Evolutionary conservation across 2,888 invertebrate genomes (phyloP), one percentile per base, ranked within the genome.

Genomic region (Drosophila recens): DNA sequence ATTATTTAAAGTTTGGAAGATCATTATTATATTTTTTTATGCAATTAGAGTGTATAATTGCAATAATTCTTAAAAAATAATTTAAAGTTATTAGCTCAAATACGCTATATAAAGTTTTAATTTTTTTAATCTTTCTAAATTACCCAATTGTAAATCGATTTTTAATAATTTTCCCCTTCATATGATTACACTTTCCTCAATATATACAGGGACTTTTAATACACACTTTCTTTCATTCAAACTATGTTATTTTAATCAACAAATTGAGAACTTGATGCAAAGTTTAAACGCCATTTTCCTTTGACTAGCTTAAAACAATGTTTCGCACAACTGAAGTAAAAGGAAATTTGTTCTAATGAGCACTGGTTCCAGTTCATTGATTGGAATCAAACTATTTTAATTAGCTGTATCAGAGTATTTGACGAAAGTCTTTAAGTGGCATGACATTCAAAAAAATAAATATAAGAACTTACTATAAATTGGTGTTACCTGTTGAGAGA

Each of bases 401-500:
- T 49, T 59, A 20, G 15, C 1, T 15, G 11, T 15, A 27, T 51
- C 6, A 1, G 34, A 34, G 30, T 2, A 42, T 43, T 27, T 42
- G 10, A 49, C 8, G 1, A 9, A 36, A 9, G 38, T 58, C 33
- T 27, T 58, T 58, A 63, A 15, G 1, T 53, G 4, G 10, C 36
- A 64, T 72, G 65, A 59, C 61, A 38, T 56, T 64, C 17, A 6
- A 4, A 23, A 30, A 27, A 8, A 30, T n/a, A 13, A 51, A 45
- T 30, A 8, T 17, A 2, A 10, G 5, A n/a, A n/a, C 4, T 20
- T 3, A 10, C 34, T 64, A 64, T 58, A 48, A 49, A 58, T 42
- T 2, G n/a, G 4, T 3, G 27, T 30, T 10, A 8, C 17, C 34
- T 10, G 8, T 4, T 15, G 23, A 17, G 0, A 11, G 1, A n/a